Evolutionary conservation across 2,888 invertebrate genomes (phyloP).

Genomic region (Folsomia manolachei): DNA sequence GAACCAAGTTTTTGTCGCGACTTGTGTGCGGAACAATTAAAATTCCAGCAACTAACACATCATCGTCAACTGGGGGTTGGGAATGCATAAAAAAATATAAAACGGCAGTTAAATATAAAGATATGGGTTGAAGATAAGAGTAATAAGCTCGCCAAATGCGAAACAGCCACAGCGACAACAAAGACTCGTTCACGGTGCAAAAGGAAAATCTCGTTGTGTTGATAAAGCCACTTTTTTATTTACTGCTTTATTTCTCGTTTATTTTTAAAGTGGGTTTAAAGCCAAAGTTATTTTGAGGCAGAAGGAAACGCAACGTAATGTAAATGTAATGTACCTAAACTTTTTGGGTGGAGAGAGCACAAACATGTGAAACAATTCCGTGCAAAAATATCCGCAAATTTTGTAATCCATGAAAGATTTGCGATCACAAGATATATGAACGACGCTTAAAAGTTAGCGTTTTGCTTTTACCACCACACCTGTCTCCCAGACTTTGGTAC

Average conservation of each 20-base stretch:
- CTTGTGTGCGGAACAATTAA: too few relatives aligned
- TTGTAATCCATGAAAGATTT: neutral
- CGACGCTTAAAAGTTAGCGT: neutral
- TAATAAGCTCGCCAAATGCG: neutral
- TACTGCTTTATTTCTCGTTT: neutral
- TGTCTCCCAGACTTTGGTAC: neutral
- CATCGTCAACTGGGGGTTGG: too few relatives aligned
- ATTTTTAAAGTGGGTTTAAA: conserved; percentile 5
- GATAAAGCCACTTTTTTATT: neutral
- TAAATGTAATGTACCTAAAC: too few relatives aligned
- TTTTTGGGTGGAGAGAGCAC: too few relatives aligned
- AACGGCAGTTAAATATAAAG: too few relatives aligned
- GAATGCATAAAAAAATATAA: too few relatives aligned
- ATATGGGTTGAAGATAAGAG: too few relatives aligned
- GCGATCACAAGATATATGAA: neutral
- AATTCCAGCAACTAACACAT: too few relatives aligned
- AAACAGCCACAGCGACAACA: neutral
- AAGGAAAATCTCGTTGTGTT: neutral
- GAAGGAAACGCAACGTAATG: neutral
- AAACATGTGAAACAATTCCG: neutral
- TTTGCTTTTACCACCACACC: neutral
- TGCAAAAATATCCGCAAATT: too few relatives aligned
- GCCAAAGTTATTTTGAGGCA: conserved; percentile 7
- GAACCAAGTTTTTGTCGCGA: too few relatives aligned
- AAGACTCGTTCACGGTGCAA: neutral